phyloP scores from a whole-genome alignment of 2,113 vertebrate species.

The Leucopternis melanops region DNA sequence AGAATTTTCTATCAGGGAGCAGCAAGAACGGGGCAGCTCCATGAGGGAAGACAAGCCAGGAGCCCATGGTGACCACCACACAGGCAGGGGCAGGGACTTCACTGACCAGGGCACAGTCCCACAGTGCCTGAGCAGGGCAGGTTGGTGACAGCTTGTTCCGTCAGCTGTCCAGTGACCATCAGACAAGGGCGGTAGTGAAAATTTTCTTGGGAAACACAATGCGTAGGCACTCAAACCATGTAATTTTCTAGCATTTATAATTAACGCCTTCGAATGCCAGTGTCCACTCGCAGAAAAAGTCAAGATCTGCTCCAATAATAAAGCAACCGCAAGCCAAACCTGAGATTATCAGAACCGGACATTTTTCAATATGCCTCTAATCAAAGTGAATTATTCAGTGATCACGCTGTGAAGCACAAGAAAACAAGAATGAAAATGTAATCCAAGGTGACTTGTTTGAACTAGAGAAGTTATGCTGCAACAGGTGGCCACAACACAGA shows the following conservation, averaged over 20 bases:
- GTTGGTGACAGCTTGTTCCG: not conserved
- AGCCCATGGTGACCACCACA: not conserved
- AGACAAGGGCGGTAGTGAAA: not conserved
- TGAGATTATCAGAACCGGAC: not conserved
- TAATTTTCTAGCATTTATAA: not conserved
- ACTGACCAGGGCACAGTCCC: not conserved
- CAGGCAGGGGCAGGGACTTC: not conserved
- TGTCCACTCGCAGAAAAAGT: not conserved
- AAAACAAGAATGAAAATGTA: not conserved
- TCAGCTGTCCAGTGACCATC: not conserved
- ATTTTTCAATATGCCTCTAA: not conserved
- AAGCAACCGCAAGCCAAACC: not conserved
- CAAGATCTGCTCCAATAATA: not conserved
- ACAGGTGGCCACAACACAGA: conserved; percentile 8
- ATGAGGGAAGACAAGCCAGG: not conserved
- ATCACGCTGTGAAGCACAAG: not conserved
- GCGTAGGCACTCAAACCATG: not conserved
- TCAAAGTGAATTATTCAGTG: not conserved
- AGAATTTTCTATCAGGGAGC: not conserved
- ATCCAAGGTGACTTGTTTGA: not conserved
- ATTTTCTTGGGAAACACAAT: not conserved
- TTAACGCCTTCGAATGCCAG: not conserved
- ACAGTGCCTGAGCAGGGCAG: not conserved
- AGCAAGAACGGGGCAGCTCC: not conserved
- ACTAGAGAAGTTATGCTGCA: not conserved